phyloP scores from a whole-genome alignment of 2,888 invertebrate genomes.

The Bedellia somnulentella region DNA sequence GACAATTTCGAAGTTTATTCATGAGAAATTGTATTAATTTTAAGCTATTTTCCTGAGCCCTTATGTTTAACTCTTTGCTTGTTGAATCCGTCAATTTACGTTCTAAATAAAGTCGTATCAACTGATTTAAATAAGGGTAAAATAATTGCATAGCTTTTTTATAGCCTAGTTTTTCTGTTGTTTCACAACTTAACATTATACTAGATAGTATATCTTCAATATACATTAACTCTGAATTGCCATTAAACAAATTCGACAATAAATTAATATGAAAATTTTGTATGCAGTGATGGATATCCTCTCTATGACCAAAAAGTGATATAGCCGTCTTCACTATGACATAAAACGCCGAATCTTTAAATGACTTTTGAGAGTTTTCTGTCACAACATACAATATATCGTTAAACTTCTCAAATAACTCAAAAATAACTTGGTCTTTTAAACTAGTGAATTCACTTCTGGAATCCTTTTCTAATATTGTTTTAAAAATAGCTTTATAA shows the following conservation, averaged over 20 bases:
- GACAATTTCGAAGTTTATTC: slow-evolving; percentile 17
- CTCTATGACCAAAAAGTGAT: slow-evolving; percentile 20
- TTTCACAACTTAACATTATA: slow-evolving; percentile 21
- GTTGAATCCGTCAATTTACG: slow-evolving; percentile 14
- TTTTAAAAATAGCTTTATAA: slow-evolving; percentile 23
- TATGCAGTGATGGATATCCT: slow-evolving; percentile 28
- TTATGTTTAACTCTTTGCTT: slow-evolving; percentile 12
- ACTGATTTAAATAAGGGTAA: slow-evolving; percentile 32
- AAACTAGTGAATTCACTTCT: slow-evolving; percentile 20
- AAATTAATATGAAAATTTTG: slow-evolving; percentile 30
- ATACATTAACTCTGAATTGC: slow-evolving; percentile 14
- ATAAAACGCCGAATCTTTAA: slow-evolving; percentile 19
- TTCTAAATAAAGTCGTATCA: slow-evolving; percentile 31
- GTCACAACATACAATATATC: slow-evolving; percentile 32
- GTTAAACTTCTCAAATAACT: slow-evolving; percentile 29
- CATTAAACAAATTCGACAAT: slow-evolving; percentile 24
- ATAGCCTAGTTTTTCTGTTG: slow-evolving; percentile 25
- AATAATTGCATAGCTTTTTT: slow-evolving; percentile 18
- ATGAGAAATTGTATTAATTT: slow-evolving; percentile 24
- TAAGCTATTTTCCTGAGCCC: slow-evolving; percentile 20
- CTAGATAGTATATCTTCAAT: slow-evolving; percentile 21
- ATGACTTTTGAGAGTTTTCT: slow-evolving; percentile 27
- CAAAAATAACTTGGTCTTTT: slow-evolving; percentile 17
- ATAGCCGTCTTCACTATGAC: slow-evolving; percentile 16
- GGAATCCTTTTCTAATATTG: slow-evolving; percentile 19